Percentiles rank a stretch among this genome's conserved stretches.
phyloP scores from a whole-genome alignment of 2,797 vertebrate genomes.

The Bryconaethiops microstoma region DNA sequence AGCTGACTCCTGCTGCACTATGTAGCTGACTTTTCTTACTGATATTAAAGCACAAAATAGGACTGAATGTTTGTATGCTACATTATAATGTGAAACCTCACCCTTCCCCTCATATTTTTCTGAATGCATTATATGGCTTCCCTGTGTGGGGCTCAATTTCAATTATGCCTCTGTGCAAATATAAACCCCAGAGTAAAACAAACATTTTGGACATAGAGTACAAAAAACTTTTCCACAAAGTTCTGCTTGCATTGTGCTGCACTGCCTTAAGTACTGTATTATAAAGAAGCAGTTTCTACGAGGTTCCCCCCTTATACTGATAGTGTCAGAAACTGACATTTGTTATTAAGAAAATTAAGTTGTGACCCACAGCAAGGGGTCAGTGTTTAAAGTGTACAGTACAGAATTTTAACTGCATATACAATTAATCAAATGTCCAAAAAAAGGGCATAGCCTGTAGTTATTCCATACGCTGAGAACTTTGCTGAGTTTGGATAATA shows the following conservation, averaged over 20 bases:
- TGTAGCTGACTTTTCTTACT: slow-evolving; percentile 4
- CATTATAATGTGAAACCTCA: slow-evolving; percentile 42
- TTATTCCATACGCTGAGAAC: slow-evolving; percentile 24
- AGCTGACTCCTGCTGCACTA: slow-evolving; percentile 23
- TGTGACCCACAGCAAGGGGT: slow-evolving; percentile 5
- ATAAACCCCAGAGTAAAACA: background rate
- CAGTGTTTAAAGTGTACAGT: slow-evolving; percentile 15
- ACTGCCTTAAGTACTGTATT: slow-evolving; percentile 44
- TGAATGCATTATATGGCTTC: background rate
- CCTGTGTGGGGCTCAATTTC: background rate
- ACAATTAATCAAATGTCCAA: slow-evolving; percentile 21
- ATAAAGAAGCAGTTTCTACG: slow-evolving; percentile 5
- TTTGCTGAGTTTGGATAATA: slow-evolving; percentile 9
- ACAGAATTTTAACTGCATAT: slow-evolving; percentile 12
- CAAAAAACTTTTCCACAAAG: slow-evolving; percentile 12
- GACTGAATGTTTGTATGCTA: slow-evolving; percentile 31
- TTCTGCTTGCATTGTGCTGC: slow-evolving; percentile 24
- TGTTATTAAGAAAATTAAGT: background rate
- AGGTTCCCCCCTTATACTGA: background rate
- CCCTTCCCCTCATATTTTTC: background rate
- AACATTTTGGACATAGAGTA: background rate
- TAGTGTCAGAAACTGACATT: slow-evolving; percentile 6
- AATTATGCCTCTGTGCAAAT: slow-evolving; percentile 10
- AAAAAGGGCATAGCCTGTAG: slow-evolving; percentile 15
- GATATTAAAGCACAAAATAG: slow-evolving; percentile 45